These are phyloP conservation scores for Teinopalpus imperialis DNA, from an alignment of 2,888 invertebrate genomes.

Conservation along the genomic window DNA sequence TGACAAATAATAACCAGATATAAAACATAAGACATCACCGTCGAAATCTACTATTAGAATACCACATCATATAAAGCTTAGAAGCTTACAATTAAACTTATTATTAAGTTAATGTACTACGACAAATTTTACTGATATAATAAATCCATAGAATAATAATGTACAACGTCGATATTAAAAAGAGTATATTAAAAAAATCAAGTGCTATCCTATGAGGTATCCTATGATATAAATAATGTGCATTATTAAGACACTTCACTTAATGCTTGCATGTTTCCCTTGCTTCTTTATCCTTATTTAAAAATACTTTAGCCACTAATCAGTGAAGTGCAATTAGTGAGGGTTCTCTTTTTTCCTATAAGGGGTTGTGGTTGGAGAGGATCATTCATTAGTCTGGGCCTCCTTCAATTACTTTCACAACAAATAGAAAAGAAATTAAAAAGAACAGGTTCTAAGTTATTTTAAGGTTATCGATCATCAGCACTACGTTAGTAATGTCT, in stretches of 20 bases:
- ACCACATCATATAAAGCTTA: too few species aligned
- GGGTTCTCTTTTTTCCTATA: slow-evolving; percentile 70
- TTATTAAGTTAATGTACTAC: too few species aligned
- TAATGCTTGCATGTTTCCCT: slow-evolving; percentile 21
- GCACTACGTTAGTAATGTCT: too few species aligned
- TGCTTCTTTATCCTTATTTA: slow-evolving; percentile 24
- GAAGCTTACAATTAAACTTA: too few species aligned
- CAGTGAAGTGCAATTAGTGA: slow-evolving; percentile 56
- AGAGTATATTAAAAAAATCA: slow-evolving; percentile 16
- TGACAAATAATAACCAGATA: too few species aligned
- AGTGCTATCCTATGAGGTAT: slow-evolving; percentile 15
- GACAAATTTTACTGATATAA: too few species aligned
- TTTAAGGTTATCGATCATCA: too few species aligned
- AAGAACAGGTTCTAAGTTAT: not conserved
- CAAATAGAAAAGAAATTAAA: slow-evolving; percentile 13
- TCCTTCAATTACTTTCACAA: slow-evolving; percentile 44
- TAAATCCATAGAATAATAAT: too few species aligned
- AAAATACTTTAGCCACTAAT: slow-evolving; percentile 56
- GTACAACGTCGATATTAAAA: too few species aligned
- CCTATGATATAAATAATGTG: slow-evolving; percentile 14
- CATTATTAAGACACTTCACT: slow-evolving; percentile 22
- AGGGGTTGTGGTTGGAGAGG: slow-evolving; percentile 63
- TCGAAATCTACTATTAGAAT: too few species aligned
- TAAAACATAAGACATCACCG: too few species aligned
- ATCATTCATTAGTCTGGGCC: slow-evolving; percentile 48